Conservation (phyloP, 1,140 invertebrate genomes). For the Nasonia vitripennis region DNA sequence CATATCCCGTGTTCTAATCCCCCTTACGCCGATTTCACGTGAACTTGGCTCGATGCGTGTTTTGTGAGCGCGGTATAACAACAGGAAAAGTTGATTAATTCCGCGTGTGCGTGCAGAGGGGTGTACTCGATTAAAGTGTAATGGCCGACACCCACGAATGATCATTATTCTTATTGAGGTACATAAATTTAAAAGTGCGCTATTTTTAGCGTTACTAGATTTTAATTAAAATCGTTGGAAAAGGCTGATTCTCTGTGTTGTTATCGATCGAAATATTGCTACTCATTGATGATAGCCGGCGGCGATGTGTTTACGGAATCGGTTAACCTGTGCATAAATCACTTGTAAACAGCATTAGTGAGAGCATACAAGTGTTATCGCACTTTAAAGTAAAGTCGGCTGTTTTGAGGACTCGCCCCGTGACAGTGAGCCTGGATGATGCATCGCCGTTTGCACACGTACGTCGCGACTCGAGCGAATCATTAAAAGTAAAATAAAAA, state of each 20-base stretch:
- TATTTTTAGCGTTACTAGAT: too few species aligned
- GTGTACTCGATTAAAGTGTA: constrained; percentile 27
- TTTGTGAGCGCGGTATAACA: neutral
- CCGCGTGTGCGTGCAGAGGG: neutral
- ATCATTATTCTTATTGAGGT: neutral
- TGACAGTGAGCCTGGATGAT: constrained; percentile 43
- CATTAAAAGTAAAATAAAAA: neutral
- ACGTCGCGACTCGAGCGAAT: neutral
- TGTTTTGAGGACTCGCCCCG: constrained; percentile 14
- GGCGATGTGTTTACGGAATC: constrained; percentile 35
- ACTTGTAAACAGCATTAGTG: constrained; percentile 41
- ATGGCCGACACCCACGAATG: constrained; percentile 31
- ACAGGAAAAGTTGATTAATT: neutral
- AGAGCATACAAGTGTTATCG: constrained; percentile 48
- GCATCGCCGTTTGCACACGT: neutral
- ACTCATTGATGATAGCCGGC: neutral
- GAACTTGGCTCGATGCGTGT: neutral
- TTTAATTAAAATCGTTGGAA: too few species aligned
- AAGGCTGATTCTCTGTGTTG: neutral
- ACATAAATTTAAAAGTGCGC: too few species aligned
- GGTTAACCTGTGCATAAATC: constrained; percentile 43
- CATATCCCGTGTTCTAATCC: constrained; percentile 55
- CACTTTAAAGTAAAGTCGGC: constrained; percentile 50
- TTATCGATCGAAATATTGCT: constrained; percentile 10
- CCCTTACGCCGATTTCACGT: neutral